Conservation (phyloP, 1,140 invertebrate species). For the Drosophila sturtevanti region DNA sequence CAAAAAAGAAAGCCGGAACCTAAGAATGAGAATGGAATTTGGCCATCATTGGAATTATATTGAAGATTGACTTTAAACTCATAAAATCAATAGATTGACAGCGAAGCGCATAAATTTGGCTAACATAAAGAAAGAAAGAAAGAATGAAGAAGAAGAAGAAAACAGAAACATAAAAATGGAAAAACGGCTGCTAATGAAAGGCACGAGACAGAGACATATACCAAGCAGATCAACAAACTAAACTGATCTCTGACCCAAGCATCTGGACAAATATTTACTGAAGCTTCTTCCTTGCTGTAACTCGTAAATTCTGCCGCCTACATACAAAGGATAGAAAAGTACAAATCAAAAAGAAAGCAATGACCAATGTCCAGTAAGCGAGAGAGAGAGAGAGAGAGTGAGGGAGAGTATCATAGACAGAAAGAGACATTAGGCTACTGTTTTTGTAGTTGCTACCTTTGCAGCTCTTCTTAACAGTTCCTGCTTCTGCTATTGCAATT, state of each 20-base stretch:
- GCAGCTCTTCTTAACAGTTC: background rate
- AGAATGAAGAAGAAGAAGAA: constrained; percentile 17
- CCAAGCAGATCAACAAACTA: background rate
- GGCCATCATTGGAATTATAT: constrained; percentile 39
- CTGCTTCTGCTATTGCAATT: constrained; percentile 27
- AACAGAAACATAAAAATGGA: background rate
- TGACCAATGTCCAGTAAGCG: constrained; percentile 42
- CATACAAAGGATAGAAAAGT: constrained; percentile 52
- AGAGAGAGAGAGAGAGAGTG: constrained; percentile 5
- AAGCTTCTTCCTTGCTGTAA: constrained; percentile 59
- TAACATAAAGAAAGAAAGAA: constrained; percentile 39
- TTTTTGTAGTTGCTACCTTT: constrained; percentile 36
- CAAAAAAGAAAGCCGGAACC: background rate
- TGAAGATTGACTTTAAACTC: constrained; percentile 59
- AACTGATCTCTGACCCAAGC: constrained; percentile 21
- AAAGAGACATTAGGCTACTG: constrained; percentile 76
- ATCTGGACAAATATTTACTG: constrained; percentile 77
- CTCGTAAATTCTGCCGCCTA: constrained; percentile 64
- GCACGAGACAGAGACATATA: constrained; percentile 47
- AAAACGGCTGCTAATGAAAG: constrained; percentile 70
- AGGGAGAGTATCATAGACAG: constrained; percentile 19
- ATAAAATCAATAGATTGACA: constrained; percentile 69
- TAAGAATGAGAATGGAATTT: constrained; percentile 38
- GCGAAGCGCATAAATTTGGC: constrained; percentile 58
- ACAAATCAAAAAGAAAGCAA: constrained; percentile 77